These are phyloP conservation scores for Protophormia terraenovae DNA, from an alignment of 2,888 invertebrate species.

Conservation along the genomic window DNA sequence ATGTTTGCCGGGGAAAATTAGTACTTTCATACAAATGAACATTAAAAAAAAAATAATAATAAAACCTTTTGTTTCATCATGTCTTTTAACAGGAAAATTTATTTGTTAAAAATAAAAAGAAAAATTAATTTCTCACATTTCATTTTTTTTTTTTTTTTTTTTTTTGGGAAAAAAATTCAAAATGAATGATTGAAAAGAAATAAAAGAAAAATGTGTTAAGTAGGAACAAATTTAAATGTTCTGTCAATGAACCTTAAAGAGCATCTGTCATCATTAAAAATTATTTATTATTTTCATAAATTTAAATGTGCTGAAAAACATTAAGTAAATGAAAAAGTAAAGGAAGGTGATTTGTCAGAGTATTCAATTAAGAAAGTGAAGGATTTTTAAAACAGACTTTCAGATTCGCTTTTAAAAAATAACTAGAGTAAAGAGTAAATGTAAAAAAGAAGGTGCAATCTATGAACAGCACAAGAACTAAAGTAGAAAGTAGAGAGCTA, in stretches of 20 bases:
- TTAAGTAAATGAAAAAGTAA: not conserved
- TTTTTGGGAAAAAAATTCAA: not conserved
- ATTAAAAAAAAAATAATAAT: not conserved
- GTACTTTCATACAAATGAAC: not conserved
- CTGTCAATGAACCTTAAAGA: slow-evolving; percentile 24
- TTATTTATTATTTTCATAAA: not conserved
- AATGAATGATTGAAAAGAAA: not conserved
- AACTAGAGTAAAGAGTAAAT: too few species aligned
- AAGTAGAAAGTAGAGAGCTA: too few species aligned
- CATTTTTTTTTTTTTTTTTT: too few species aligned
- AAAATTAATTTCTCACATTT: not conserved
- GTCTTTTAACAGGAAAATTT: not conserved
- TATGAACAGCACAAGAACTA: too few species aligned
- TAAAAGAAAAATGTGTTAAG: not conserved
- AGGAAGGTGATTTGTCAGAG: not conserved
- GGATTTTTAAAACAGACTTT: too few species aligned
- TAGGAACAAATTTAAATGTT: not conserved
- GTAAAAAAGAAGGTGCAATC: too few species aligned
- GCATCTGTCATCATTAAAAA: not conserved
- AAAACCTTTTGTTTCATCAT: not conserved
- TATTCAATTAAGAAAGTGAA: too few species aligned
- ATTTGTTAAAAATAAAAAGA: not conserved
- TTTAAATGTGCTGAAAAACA: not conserved
- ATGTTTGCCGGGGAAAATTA: not conserved
- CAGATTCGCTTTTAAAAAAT: too few species aligned